Percentiles rank a stretch among this genome's conserved stretches.
Conservation (phyloP, 2,888 invertebrate genomes). For the Hartigia nigra region DNA sequence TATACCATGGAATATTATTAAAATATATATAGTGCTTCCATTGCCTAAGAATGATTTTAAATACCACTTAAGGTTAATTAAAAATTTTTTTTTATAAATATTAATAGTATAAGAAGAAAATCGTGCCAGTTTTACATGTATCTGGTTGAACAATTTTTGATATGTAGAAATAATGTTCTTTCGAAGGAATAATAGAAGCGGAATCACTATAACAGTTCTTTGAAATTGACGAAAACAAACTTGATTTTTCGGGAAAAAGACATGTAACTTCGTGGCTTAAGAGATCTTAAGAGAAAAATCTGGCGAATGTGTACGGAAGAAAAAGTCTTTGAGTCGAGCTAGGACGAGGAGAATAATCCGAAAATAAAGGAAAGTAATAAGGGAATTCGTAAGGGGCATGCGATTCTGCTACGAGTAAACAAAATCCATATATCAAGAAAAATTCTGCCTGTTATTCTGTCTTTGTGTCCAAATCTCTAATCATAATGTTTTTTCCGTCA, state of each 20-base stretch:
- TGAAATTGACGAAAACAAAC: background rate
- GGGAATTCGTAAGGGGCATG: slow-evolving; percentile 30
- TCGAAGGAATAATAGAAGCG: background rate
- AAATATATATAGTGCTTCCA: background rate
- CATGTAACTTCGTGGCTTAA: background rate
- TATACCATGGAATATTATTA: background rate
- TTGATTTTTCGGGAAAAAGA: background rate
- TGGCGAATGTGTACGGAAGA: background rate
- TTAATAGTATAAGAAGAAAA: background rate
- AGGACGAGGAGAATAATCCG: background rate
- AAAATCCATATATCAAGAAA: slow-evolving; percentile 28
- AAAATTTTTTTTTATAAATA: background rate
- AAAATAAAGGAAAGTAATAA: background rate
- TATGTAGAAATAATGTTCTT: background rate
- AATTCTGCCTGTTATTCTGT: background rate
- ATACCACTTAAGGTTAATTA: background rate
- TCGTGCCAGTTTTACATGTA: background rate
- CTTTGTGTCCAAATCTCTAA: background rate
- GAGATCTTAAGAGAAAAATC: background rate
- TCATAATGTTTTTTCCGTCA: background rate
- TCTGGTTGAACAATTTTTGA: background rate
- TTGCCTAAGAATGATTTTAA: background rate
- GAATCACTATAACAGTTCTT: background rate
- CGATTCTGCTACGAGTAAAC: slow-evolving; percentile 34
- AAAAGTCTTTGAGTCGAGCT: background rate